Percentiles rank a stretch among this genome's conserved stretches.
phyloP scores from a whole-genome alignment of 1,140 invertebrate species.

The Ylistrum balloti region DNA sequence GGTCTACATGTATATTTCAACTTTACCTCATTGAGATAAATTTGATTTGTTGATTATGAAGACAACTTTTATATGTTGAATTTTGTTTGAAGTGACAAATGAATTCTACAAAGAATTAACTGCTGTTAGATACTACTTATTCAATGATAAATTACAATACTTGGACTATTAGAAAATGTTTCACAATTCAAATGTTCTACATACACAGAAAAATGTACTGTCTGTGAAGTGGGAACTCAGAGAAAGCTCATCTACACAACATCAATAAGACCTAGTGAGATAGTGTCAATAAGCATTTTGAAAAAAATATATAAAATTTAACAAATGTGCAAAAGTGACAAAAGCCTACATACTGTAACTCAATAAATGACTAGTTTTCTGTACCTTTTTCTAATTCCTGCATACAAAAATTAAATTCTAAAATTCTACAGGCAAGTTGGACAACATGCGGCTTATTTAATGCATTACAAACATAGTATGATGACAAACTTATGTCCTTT shows the following conservation, averaged over 20 bases:
- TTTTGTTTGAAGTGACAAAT: background rate
- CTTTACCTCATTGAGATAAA: background rate
- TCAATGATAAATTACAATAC: background rate
- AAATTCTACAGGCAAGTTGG: slow-evolving; percentile 1
- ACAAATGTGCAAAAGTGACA: slow-evolving; percentile 7
- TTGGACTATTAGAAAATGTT: background rate
- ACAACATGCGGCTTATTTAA: background rate
- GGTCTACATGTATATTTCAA: background rate
- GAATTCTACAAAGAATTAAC: background rate
- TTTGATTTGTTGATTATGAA: background rate
- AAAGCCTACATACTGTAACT: background rate
- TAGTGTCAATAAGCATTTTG: background rate
- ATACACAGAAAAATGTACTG: background rate
- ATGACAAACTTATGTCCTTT: too few relatives aligned
- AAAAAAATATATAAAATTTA: slow-evolving; percentile 18
- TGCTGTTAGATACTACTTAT: background rate
- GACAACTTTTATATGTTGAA: background rate
- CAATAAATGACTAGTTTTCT: background rate
- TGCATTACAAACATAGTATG: background rate
- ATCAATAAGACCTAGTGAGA: background rate
- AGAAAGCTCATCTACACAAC: background rate
- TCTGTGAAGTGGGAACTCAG: background rate
- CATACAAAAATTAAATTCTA: background rate
- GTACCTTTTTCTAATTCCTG: background rate
- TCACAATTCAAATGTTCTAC: background rate